Evolutionary conservation across 2,113 vertebrate genomes (phyloP), one percentile per base, ranked within the genome.

Genomic region (Dicentrarchus labrax): DNA sequence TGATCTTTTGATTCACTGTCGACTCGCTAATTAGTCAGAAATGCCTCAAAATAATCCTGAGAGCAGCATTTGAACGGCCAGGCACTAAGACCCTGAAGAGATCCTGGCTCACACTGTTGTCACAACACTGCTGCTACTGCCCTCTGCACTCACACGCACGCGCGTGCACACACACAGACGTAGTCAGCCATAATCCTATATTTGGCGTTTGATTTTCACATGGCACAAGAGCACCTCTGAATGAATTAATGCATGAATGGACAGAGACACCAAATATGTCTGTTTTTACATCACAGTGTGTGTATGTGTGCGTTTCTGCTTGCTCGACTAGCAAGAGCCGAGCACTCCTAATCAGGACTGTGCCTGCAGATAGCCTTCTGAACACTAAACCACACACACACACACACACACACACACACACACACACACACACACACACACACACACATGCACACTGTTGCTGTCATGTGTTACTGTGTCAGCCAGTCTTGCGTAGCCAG

Each of bases 401-500:
- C 30, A 57, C 41, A 72, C 59, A 60, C 10, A 48, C 54, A 72
- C 24, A 62, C 8, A 51, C 21, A 50, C 16, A 39, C 19, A 77
- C 60, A 83, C 11, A 45, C 8, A 60, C 56, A 66, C 16, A 69
- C 21, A 62, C n/a, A 59, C 0, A 61, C 8, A 69, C 5, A 54
- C 60, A 72, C 10, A 50, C 8, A 24, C 51, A 1, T 62, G 51
- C 64, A 70, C 85, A 64, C 76, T 65, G 59, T 57, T 76, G 70
- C 87, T 87, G 89, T 89, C 90, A 88, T 90, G 89, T 72, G 73
- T 90, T 87, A 85, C 83, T 92, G 85, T 91, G 84, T 91, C 86
- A 89, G 84, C 72, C 77, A 89, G 84, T 80, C 85, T 82, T 86
- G 87, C 69, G 38, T 86, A 80, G 84, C 73, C 75, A 43, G 76